phyloP scores from a whole-genome alignment of 2,888 invertebrate species.

The Osmoderma eremita region DNA sequence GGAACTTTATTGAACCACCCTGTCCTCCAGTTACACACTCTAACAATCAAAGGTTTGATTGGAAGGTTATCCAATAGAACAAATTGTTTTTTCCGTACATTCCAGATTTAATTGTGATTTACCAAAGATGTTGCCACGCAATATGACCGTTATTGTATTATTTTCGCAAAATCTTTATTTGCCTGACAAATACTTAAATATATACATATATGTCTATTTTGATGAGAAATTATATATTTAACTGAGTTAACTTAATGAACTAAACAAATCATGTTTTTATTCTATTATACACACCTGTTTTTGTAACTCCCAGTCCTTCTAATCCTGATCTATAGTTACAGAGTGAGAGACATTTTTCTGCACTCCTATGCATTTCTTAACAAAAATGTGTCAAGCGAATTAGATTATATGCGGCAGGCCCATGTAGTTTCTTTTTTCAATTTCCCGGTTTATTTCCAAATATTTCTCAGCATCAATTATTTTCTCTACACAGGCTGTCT shows the following conservation, averaged over 20 bases:
- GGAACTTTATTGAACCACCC: constrained; percentile 80
- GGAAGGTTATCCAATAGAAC: constrained; percentile 67
- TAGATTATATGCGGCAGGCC: no score
- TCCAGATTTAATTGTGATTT: constrained; percentile 42
- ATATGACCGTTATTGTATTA: constrained; percentile 34
- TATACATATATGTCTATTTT: constrained; percentile 11
- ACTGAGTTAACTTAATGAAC: constrained; percentile 37
- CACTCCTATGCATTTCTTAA: no score
- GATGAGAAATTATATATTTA: constrained; percentile 34
- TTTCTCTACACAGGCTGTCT: no score
- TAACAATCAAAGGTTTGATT: constrained; percentile 85
- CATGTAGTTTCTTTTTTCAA: no score
- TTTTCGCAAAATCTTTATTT: constrained; percentile 40
- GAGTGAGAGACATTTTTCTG: no score
- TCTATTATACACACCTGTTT: constrained; percentile 5
- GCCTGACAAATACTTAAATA: constrained; percentile 29
- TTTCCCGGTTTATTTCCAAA: no score
- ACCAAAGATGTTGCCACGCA: constrained; percentile 43
- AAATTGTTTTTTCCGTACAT: constrained; percentile 22
- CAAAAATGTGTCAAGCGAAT: no score
- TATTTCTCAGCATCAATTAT: no score
- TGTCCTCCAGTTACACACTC: constrained; percentile 88
- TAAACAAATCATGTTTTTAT: constrained; percentile 35
- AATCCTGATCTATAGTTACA: no score
- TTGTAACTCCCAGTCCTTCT: neutral